A percentile compares a stretch with the other conserved stretches of the same genome.
phyloP scores from a whole-genome alignment of 2,797 vertebrate species.

The Calcarius lapponicus region DNA sequence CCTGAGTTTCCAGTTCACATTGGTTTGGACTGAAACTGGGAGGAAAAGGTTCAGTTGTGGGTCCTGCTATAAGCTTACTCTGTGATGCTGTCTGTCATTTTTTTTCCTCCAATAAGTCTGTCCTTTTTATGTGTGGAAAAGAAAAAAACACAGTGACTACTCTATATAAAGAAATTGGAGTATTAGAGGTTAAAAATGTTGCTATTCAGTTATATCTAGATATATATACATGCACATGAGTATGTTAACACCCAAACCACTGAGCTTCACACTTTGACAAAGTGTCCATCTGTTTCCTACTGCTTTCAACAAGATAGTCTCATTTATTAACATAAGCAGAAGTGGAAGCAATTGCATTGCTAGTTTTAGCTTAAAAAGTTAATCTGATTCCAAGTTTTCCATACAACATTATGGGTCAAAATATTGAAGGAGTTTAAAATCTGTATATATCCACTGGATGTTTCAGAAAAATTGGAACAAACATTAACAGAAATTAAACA shows the following conservation, averaged over 20 bases:
- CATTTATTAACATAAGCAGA: constrained; percentile 28
- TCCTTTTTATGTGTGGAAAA: background rate
- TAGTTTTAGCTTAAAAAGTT: background rate
- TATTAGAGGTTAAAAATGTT: constrained; percentile 33
- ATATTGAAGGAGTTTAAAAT: background rate
- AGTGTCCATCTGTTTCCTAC: constrained; percentile 15
- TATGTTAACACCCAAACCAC: background rate
- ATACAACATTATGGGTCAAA: rapidly evolving
- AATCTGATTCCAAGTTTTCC: background rate
- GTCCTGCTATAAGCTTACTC: background rate
- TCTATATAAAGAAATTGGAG: background rate
- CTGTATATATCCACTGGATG: background rate
- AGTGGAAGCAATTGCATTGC: background rate
- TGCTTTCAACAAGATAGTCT: background rate
- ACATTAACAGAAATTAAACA: background rate
- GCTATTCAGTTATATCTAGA: background rate
- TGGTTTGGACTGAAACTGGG: background rate
- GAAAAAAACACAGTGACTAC: background rate
- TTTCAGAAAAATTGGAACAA: background rate
- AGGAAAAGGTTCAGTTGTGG: background rate
- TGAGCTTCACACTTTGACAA: constrained; percentile 6
- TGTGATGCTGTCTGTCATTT: background rate
- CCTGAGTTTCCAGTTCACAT: background rate
- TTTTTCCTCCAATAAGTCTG: background rate
- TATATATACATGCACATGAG: background rate